Evolutionary conservation across 2,888 invertebrate species (phyloP).

Genomic region (Caenorhabditis macrosperma): DNA sequence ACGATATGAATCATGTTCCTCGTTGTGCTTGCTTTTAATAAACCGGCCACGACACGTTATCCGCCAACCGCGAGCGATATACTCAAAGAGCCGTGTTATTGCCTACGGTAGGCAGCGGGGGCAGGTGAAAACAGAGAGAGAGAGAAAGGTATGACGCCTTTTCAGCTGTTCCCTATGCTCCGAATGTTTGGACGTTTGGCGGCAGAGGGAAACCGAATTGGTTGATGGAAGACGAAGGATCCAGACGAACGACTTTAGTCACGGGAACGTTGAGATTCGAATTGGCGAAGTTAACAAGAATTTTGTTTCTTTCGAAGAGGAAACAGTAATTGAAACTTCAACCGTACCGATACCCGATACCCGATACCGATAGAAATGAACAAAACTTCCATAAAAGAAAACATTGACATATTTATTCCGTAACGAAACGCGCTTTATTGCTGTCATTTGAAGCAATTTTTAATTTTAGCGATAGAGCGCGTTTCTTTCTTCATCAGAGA

Average conservation of each 20-base stretch:
- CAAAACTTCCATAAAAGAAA: too few species aligned
- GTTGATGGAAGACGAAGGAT: background rate
- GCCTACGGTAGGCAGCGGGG: conserved; percentile 13
- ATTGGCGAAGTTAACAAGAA: too few species aligned
- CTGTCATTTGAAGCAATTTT: too few species aligned
- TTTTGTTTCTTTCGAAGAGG: too few species aligned
- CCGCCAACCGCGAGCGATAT: background rate
- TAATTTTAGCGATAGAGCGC: too few species aligned
- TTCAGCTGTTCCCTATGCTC: conserved; percentile 33
- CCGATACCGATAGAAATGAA: too few species aligned
- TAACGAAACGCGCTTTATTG: too few species aligned
- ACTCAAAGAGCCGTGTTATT: background rate
- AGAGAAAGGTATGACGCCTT: conserved; percentile 33
- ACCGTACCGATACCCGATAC: too few species aligned
- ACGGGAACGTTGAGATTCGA: too few species aligned
- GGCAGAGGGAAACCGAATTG: background rate
- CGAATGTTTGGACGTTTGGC: conserved; percentile 17
- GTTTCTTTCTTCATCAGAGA: too few species aligned
- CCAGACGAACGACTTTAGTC: background rate
- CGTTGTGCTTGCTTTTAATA: conserved; percentile 25
- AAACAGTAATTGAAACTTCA: too few species aligned
- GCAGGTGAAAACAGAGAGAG: conserved; percentile 9
- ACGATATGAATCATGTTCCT: conserved; percentile 24
- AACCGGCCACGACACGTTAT: conserved; percentile 24
- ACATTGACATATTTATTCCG: too few species aligned